Base-by-base conservation (phyloP, 2,888 invertebrate genomes). In the Electrophaes corylata region DNA sequence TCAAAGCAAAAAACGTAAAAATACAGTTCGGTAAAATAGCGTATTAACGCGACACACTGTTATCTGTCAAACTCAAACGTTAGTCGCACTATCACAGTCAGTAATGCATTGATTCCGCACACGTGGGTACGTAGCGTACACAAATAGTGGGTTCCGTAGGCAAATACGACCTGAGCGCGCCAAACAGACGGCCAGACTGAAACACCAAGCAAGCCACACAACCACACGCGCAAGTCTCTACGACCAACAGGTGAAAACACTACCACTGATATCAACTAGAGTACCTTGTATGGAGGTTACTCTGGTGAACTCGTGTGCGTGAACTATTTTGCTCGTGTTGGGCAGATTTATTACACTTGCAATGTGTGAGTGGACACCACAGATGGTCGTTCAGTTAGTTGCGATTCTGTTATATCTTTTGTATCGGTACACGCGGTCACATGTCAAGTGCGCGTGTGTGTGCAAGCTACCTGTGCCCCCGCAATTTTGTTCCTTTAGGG, bases 221-320 rank as follows among this genome's bases (percentile, higher is more conserved):
- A 72, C 73, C 81, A 84, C 87, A 80, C 84, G 75, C 82, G 79
- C 83, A 77, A 45, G 10, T 40, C 41, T 33, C 72, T 66, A 67
- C 73, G 72, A 73, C 76, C 81, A 78, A 87, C 90, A 91, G 91
- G 89, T 90, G 91, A 88, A 88, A 88, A 88, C 82, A 85, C 83
- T 79, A 78, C 88, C 26, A 88, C 87, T 84, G 83, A 80, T 79
- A 85, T 64, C 84, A 82, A 76, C 71, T 80, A 80, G 79, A 83
- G 85, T 82, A 79, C 88, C 81, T 84, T 73, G 79, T 82, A 84
- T 82, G 84, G 85, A 86, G 86, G 87, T 88, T 86, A 86, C 85
- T 79, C 83, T 78, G 83, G 83, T 84, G 84, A 83, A 70, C 72
- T 60, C 52, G 45, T 84, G 84, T 72, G 79, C 60, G 90, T 90